Conservation (phyloP, 2,113 vertebrate species). For the Butastur rufipennis region DNA sequence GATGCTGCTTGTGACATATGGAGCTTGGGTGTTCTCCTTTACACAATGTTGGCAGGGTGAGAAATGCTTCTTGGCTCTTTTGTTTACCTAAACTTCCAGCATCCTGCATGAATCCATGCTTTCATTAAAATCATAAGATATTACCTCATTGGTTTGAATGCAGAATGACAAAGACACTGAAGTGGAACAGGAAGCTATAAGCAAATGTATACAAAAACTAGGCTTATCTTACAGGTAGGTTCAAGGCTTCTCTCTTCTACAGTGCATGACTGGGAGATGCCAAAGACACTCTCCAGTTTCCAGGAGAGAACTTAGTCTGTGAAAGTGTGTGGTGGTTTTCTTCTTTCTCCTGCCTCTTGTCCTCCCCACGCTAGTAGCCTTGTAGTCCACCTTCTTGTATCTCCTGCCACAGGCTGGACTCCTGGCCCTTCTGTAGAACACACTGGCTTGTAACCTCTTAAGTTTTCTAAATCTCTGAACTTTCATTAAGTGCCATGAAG, state of each 20-base stretch:
- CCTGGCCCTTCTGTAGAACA: neutral
- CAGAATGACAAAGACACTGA: neutral
- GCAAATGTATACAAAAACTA: neutral
- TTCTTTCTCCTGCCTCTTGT: neutral
- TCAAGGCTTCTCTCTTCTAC: neutral
- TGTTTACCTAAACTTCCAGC: neutral
- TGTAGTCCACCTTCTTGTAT: neutral
- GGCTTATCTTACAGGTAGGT: neutral
- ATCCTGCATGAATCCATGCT: neutral
- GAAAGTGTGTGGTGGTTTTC: neutral
- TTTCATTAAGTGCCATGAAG: neutral
- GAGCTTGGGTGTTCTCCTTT: constrained; percentile 88
- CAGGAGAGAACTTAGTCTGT: neutral
- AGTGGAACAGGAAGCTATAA: neutral
- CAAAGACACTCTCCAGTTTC: neutral
- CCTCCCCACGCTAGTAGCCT: neutral
- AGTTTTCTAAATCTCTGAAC: neutral
- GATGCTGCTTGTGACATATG: constrained; percentile 90
- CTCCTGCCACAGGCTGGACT: neutral
- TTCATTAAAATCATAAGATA: neutral
- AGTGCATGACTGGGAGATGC: neutral
- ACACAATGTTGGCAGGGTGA: constrained; percentile 88
- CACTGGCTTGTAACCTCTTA: neutral
- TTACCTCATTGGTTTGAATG: neutral
- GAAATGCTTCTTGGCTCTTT: constrained; percentile 26